Conservation (phyloP, 1,140 invertebrate species). For the Littorina saxatilis region DNA sequence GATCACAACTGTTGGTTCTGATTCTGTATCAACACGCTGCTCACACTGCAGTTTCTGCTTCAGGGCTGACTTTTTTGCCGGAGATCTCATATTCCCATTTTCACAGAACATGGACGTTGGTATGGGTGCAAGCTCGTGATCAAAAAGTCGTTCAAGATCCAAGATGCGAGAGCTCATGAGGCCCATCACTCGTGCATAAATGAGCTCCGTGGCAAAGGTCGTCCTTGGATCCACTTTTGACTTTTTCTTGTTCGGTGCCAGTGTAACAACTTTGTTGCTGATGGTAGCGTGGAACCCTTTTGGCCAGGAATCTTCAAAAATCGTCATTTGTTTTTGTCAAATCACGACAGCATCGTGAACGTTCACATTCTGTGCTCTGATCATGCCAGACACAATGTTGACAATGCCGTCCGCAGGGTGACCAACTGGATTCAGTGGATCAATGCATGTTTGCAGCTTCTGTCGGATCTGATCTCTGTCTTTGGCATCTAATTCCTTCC, state of each 20-base stretch:
- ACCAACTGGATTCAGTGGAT: slow-evolving; percentile 13
- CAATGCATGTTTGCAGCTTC: slow-evolving; percentile 34
- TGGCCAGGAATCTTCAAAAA: slow-evolving; percentile 19
- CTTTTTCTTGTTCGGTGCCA: neutral
- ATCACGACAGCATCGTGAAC: slow-evolving; percentile 31
- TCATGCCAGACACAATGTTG: slow-evolving; percentile 37
- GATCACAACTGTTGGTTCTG: slow-evolving; percentile 1
- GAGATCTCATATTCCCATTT: slow-evolving; percentile 26
- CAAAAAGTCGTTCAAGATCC: slow-evolving; percentile 19
- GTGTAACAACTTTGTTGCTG: neutral
- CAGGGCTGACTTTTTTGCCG: slow-evolving; percentile 32
- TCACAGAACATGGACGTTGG: slow-evolving; percentile 42
- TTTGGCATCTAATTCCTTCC: slow-evolving; percentile 20
- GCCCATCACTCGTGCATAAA: slow-evolving; percentile 29
- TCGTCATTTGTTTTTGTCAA: slow-evolving; percentile 16
- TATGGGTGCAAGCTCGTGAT: slow-evolving; percentile 25
- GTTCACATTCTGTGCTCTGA: slow-evolving; percentile 25
- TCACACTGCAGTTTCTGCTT: slow-evolving; percentile 34
- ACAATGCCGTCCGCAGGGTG: slow-evolving; percentile 20
- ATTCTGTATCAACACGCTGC: neutral
- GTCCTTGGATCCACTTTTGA: neutral
- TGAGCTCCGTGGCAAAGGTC: slow-evolving; percentile 1
- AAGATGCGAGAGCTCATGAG: slow-evolving; percentile 15
- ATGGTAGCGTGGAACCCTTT: neutral
- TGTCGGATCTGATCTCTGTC: slow-evolving; percentile 25